Conservation (phyloP, 2,113 vertebrate genomes). For the Amblyopsis rosae region DNA sequence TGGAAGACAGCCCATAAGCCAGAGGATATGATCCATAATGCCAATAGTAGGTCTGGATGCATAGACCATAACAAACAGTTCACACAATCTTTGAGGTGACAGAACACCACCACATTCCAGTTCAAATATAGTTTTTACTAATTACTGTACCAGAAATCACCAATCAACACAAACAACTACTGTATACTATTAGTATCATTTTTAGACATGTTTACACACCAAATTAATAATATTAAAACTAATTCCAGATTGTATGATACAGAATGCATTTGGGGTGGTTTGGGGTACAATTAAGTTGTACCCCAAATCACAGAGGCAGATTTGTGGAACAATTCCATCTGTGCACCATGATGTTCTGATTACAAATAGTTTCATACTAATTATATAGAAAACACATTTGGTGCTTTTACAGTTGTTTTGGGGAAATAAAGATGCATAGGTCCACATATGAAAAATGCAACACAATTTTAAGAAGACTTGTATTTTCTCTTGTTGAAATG, state of each 20-base stretch:
- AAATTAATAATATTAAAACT: not conserved
- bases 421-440: slow-evolving; percentile 5
- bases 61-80: slow-evolving; percentile 10
- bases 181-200: not conserved
- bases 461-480: slow-evolving; percentile 5
- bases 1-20: slow-evolving; percentile 24
- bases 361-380: not conserved
- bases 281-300: not conserved
- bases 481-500: slow-evolving; percentile 14
- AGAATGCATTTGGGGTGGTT: not conserved
- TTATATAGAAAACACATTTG: slow-evolving; percentile 1
- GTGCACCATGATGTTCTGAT: slow-evolving; percentile 4
- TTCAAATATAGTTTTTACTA: too few relatives aligned
- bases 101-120: too few relatives aligned
- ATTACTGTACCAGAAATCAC: too few relatives aligned
- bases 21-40: slow-evolving; percentile 39
- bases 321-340: slow-evolving; percentile 26
- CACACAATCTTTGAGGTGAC: slow-evolving; percentile 5
- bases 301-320: slow-evolving; percentile 11
- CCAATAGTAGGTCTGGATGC: slow-evolving; percentile 32
- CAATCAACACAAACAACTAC: too few relatives aligned
- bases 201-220: not conserved
- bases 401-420: slow-evolving; percentile 5
- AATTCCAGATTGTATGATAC: slow-evolving; percentile 42
- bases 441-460: slow-evolving; percentile 25